A percentile compares a stretch with the other conserved stretches of the same genome.
These are phyloP conservation scores for Heliothis peltigera DNA, from an alignment of 2,888 invertebrate genomes.

Conservation along the genomic window DNA sequence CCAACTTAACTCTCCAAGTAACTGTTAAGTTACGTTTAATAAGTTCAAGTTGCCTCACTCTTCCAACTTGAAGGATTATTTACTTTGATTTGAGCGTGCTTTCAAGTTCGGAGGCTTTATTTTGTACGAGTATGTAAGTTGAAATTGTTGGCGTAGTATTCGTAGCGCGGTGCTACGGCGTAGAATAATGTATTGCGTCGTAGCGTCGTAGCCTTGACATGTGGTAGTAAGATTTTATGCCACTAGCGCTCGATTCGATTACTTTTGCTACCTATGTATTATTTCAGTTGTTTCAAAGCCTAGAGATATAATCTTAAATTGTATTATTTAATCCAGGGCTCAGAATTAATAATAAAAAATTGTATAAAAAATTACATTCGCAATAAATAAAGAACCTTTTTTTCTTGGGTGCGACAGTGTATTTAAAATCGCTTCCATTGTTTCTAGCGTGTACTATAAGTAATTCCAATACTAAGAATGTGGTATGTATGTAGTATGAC, in stretches of 20 bases:
- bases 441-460: background rate
- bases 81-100: conserved; percentile 59
- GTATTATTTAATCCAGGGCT: too few relatives aligned
- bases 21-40: conserved; percentile 60
- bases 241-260: conserved; percentile 12
- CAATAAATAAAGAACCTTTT: too few relatives aligned
- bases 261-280: background rate
- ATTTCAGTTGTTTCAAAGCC: background rate
- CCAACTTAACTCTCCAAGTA: conserved; percentile 65
- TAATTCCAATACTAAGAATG: conserved; percentile 2
- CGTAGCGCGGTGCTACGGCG: conserved; percentile 31
- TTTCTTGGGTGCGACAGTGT: background rate
- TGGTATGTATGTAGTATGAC: conserved; percentile 1
- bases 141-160: conserved; percentile 14
- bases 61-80: conserved; percentile 52
- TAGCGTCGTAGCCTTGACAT: conserved; percentile 38
- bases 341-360: too few relatives aligned
- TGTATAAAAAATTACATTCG: too few relatives aligned
- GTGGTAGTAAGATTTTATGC: background rate
- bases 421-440: background rate
- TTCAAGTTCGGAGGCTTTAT: conserved; percentile 22
- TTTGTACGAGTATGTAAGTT: conserved; percentile 26
- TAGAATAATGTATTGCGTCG: conserved; percentile 26
- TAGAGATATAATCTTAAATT: too few relatives aligned
- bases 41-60: conserved; percentile 57